Evolutionary conservation across 2,888 invertebrate species (phyloP), one percentile per base, ranked within the genome.

Genomic region (Ommatoiulus sabulosus): DNA sequence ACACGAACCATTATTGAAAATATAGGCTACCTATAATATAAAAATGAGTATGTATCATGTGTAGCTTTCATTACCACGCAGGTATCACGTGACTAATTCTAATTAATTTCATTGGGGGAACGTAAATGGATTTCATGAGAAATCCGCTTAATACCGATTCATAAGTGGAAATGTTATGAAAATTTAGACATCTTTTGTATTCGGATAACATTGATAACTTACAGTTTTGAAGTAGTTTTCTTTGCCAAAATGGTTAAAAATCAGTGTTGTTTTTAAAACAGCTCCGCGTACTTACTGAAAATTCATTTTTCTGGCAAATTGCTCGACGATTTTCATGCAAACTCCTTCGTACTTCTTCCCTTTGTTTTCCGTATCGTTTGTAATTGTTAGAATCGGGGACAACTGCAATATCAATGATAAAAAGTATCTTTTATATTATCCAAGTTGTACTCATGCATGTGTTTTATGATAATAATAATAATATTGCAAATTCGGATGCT

Each of bases 241-340:
- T 3, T 43, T 84, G 12, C 12, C n/a, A 84, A 84, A 84, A 35
- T 17, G 17, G n/a, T 7, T 24, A 6, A 80, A 80, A 24, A 24
- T 8, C 5, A 12, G 35, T 85, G 8, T 20, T 24, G 46, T 80
- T 12, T 12, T 17, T 3, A 6, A 35, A 88, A 24, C 20, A 44
- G 43, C 6, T 24, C n/a, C 84, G 17, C 17, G 4, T 7, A 63
- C 43, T 24, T 89, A 89, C 89, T 57, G 72, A 44, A 89, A 89
- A 80, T 89, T 87, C 87, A 89, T 87, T 0, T 44, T 17, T 35
- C 84, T 72, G 6, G 87, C 84, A 87, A 89, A 89, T 43, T 52
- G 44, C 4, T 89, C 44, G n/a, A 89, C 46, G 48, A 89, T 89
- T 20, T 89, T 57, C 3, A 87, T 63, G 89, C 89, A 88, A 88